Base-by-base conservation (phyloP, 2,113 vertebrate species). In the Engraulis encrasicolus region DNA sequence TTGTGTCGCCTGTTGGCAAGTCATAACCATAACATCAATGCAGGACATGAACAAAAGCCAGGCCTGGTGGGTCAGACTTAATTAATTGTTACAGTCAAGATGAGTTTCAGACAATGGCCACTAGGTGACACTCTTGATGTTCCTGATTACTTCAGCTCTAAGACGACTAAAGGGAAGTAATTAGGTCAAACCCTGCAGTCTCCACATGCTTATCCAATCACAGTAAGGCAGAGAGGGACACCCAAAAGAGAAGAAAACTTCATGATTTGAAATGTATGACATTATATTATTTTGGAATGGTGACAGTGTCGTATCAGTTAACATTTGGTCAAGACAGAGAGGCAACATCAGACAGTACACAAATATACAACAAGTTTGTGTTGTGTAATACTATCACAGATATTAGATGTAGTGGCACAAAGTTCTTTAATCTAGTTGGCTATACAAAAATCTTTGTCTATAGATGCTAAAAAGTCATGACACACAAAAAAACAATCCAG, bases 101-200 rank as follows among this genome's bases (percentile, higher is more conserved):
- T 74, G 66, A 81, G 74, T 82, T 82, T 78, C 83, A 61, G 27
- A 54, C 19, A 49, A 82, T 83, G 77, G 78, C 87, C 87, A 86
- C 85, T 88, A 88, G 87, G 78, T 88, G 87, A 80, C 87, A 86
- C 83, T 78, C 86, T 83, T n/a, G n/a, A n/a, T n/a, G 81, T 77
- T 79, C 83, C 85, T 83, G 80, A 78, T 83, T 52, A 52, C 31
- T 23, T 74, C 66, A 34, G 27, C 27, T n/a, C n/a, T n/a, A 12
- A 74, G 27, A 66, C 9, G 58, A 15, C 23, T 74, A 27, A 34
- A 12, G 31, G 34, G 11, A 74, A 27, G 34, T 74, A 1, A 34
- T 27, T 74, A 31, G 66, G 27, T 31, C 31, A 74, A 14, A 17
- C 66, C 66, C 27, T 74, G 23, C 66, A 36, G 15, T 34, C 27